Percentiles rank a stretch among this genome's conserved stretches.
phyloP scores from a whole-genome alignment of 2,113 vertebrate species.

The Apaloderma vittatum region DNA sequence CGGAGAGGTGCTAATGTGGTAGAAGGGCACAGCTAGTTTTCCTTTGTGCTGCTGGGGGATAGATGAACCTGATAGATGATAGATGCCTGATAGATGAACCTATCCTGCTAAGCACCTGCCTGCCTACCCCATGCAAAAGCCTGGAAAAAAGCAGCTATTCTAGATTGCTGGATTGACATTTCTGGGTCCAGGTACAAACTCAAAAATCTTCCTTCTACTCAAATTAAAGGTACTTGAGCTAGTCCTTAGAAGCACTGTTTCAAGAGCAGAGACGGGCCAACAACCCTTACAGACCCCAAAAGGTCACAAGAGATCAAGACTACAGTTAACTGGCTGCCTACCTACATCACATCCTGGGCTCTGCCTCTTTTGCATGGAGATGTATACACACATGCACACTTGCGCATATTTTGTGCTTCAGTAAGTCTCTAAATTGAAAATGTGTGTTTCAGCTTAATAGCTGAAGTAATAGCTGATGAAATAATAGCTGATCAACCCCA shows the following conservation, averaged over 20 bases:
- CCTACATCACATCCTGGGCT: background rate
- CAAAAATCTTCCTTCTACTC: background rate
- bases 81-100: background rate
- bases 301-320: background rate
- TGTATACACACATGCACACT: background rate
- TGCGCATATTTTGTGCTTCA: background rate
- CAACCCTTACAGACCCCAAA: background rate
- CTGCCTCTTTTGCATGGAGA: background rate
- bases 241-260: background rate
- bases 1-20: background rate
- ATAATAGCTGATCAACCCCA: background rate
- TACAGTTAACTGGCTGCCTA: background rate
- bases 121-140: accelerated
- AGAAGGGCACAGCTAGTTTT: background rate
- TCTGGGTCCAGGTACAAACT: background rate
- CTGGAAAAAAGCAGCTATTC: background rate
- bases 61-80: too few relatives aligned
- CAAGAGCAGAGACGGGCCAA: background rate
- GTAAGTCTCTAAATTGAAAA: background rate
- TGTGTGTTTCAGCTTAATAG: background rate
- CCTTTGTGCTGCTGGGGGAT: background rate
- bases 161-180: background rate
- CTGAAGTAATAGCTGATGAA: too few relatives aligned
- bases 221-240: background rate
- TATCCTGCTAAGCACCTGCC: background rate